These are phyloP conservation scores for Megalops cyprinoides DNA, from an alignment of 2,797 vertebrate genomes.

Conservation along the genomic window DNA sequence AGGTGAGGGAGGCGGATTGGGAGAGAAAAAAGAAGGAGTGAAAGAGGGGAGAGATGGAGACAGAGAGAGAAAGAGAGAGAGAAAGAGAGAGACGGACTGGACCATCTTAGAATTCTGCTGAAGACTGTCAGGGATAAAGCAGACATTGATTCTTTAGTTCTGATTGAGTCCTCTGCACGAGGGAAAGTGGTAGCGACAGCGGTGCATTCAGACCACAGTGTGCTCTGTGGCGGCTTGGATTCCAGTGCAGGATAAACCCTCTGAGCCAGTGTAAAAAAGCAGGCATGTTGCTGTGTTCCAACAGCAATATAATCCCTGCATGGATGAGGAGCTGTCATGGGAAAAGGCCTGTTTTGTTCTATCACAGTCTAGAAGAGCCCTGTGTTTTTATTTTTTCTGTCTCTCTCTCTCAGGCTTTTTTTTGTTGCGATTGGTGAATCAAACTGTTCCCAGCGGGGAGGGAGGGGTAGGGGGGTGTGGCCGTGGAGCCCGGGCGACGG, in stretches of 20 bases:
- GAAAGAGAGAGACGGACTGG: constrained; percentile 39
- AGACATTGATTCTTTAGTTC: constrained; percentile 39
- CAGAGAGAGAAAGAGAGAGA: constrained; percentile 41
- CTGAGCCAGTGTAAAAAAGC: neutral
- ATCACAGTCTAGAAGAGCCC: neutral
- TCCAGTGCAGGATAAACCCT: neutral
- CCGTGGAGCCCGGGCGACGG: neutral
- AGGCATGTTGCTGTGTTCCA: neutral
- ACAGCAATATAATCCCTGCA: neutral
- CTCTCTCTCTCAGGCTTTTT: no score
- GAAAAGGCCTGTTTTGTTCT: constrained; percentile 12
- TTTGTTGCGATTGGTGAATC: neutral
- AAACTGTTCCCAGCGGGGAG: neutral
- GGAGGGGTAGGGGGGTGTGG: neutral
- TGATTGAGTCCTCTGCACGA: no score
- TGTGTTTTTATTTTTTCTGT: neutral
- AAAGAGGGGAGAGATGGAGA: constrained; percentile 24
- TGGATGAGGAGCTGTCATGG: neutral
- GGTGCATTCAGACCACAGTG: neutral
- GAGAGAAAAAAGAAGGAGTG: constrained; percentile 38
- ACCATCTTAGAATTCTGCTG: constrained; percentile 49
- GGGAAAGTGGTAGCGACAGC: neutral
- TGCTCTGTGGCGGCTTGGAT: neutral
- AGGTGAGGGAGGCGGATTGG: neutral
- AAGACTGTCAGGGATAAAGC: constrained; percentile 21